phyloP scores from a whole-genome alignment of 2,888 invertebrate genomes.

The Rhagonycha fulva region DNA sequence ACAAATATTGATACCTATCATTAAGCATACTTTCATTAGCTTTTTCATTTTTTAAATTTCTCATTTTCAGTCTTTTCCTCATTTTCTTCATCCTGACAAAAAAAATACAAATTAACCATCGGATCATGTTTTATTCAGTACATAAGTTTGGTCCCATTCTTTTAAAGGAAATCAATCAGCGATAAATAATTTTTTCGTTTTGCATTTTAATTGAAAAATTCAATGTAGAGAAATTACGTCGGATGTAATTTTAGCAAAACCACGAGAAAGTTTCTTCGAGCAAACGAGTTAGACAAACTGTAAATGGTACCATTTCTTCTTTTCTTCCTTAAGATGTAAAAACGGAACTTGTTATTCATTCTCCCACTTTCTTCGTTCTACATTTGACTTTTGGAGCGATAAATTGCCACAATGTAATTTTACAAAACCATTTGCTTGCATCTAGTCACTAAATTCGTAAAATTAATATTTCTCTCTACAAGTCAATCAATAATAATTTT shows the following conservation, averaged over 20 bases:
- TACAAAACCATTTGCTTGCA: conserved; percentile 27
- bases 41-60: neutral
- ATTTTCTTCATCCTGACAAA: neutral
- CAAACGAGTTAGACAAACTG: conserved; percentile 9
- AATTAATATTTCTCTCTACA: neutral
- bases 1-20: neutral
- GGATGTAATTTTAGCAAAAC: neutral
- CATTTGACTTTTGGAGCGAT: conserved; percentile 29
- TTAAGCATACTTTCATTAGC: neutral
- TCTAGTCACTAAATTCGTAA: conserved; percentile 16
- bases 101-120: neutral
- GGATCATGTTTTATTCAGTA: neutral
- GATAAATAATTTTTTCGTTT: neutral
- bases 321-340: conserved; percentile 10
- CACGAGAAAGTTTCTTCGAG: conserved; percentile 7
- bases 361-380: conserved; percentile 30
- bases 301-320: conserved; percentile 5
- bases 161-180: neutral
- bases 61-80: no score
- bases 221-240: neutral
- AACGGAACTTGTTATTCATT: conserved; percentile 31
- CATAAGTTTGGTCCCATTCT: neutral
- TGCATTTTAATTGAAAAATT: neutral
- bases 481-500: neutral
- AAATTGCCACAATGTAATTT: conserved; percentile 25